Base-by-base conservation (phyloP, 2,113 vertebrate species). In the Rhinoptilus africanus region DNA sequence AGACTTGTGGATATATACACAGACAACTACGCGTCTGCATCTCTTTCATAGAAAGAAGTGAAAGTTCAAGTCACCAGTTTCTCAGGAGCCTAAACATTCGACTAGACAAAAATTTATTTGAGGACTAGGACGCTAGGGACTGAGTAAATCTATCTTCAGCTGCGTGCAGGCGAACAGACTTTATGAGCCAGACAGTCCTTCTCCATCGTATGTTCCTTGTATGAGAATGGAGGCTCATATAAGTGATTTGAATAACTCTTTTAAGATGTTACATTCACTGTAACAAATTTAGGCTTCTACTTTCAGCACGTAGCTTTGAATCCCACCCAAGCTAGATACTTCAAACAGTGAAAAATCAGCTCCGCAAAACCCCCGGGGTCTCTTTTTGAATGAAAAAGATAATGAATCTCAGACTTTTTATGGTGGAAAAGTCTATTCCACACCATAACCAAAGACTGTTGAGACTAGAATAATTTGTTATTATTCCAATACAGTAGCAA, bases 341-440 rank as follows among this genome's bases (percentile, higher is more conserved):
- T 93, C 32, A 79, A 83, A 79, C 17, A 57, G 26, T 14, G 26
- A 92, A 89, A 86, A 66, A 80, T 34, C 69, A 89, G 28, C 19
- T 57, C 37, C 63, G 30, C 32, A 78, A 18, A 66, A 2, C 0
- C 0, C 11, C 9, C 1, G 1, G 6, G 3, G 14, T 66, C 27
- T 57, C 30, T 85, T 93, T 48, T 48, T 54, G 26, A 30, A 63
- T 64, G 4, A 64, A 82, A 84, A 89, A 78, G 39, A 39, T 9
- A 48, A 87, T 0, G 7, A 43, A 89, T 48, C 9, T 59, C 50
- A 22, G 56, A 51, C 6, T 34, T 87, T 54, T 92, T 60, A 64
- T 54, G 24, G 35, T 56, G 12, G 27, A 82, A 74, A 85, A 63
- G 43, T 79, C 28, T 75, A 34, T 56, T 88, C 34, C 18, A 84